These are phyloP conservation scores for Agriopis aurantiaria DNA, from an alignment of 2,888 invertebrate genomes.

Conservation along the genomic window DNA sequence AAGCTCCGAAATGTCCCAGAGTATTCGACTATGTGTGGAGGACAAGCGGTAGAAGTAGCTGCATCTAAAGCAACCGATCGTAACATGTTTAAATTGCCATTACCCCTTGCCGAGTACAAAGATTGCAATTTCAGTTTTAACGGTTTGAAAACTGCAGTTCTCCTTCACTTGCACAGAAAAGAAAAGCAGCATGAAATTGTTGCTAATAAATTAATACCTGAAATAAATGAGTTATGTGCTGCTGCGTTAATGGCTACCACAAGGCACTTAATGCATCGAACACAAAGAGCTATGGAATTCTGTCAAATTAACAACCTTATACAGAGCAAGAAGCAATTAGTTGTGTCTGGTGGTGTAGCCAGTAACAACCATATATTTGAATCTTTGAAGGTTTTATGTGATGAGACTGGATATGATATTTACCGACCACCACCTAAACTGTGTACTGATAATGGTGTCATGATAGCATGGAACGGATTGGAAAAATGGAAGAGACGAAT, in stretches of 20 bases:
- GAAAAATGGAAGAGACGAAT: constrained; percentile 89
- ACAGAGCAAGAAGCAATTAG: constrained; percentile 88
- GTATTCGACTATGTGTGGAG: constrained; percentile 92
- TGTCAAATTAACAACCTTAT: constrained; percentile 88
- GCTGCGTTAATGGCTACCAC: constrained; percentile 91
- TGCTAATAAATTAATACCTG: constrained; percentile 91
- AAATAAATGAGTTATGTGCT: constrained; percentile 94
- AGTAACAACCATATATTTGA: constrained; percentile 94
- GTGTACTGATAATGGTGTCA: constrained; percentile 99
- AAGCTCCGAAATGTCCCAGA: constrained; percentile 92
- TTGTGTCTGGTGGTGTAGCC: constrained; percentile 98
- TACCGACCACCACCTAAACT: constrained; percentile 92
- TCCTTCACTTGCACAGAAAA: constrained; percentile 83
- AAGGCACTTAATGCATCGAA: constrained; percentile 93
- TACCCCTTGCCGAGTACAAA: constrained; percentile 87
- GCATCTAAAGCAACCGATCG: constrained; percentile 90
- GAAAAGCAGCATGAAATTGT: constrained; percentile 87
- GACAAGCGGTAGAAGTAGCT: constrained; percentile 94
- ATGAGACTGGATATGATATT: constrained; percentile 88
- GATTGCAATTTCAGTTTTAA: constrained; percentile 97
- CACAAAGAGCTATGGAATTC: constrained; percentile 95
- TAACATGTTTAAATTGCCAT: constrained; percentile 88
- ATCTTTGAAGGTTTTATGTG: constrained; percentile 90
- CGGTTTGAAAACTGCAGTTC: constrained; percentile 91
- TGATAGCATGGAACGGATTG: constrained; percentile 99